Percentiles rank a stretch among this genome's conserved stretches.
These are phyloP conservation scores for Cyrtonyx montezumae DNA, from an alignment of 2,113 vertebrate species.

Conservation along the genomic window DNA sequence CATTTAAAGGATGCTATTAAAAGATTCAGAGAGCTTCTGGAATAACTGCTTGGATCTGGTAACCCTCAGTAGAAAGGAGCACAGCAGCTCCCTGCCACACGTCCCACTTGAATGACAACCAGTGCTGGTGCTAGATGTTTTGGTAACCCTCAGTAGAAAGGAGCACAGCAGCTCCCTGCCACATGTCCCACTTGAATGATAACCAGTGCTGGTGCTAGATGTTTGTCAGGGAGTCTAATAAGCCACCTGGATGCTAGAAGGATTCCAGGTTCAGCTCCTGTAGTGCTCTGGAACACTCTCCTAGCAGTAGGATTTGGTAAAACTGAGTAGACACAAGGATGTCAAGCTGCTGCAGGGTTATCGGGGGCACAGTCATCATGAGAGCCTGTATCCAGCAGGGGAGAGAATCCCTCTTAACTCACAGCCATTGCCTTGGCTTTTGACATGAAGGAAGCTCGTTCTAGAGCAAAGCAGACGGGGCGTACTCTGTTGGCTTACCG, in stretches of 20 bases:
- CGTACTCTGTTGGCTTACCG: not conserved
- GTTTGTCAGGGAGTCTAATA: not conserved
- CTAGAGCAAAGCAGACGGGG: not conserved
- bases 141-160: not conserved
- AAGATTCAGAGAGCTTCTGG: not conserved
- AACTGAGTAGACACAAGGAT: not conserved
- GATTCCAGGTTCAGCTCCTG: not conserved
- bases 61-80: not conserved
- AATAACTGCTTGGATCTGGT: not conserved
- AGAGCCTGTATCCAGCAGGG: rapidly evolving
- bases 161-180: not conserved
- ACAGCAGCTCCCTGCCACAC: not conserved
- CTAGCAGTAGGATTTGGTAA: not conserved
- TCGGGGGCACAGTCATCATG: not conserved
- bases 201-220: not conserved
- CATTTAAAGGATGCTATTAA: not conserved
- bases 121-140: not conserved
- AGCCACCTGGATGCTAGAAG: rapidly evolving
- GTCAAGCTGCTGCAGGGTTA: not conserved
- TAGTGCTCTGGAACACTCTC: not conserved
- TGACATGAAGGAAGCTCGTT: not conserved
- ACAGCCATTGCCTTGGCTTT: not conserved
- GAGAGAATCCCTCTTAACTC: not conserved
- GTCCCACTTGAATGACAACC: not conserved
- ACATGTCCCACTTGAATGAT: not conserved